Conservation (phyloP, 2,113 vertebrate species). For the Bubalus kerabau region DNA sequence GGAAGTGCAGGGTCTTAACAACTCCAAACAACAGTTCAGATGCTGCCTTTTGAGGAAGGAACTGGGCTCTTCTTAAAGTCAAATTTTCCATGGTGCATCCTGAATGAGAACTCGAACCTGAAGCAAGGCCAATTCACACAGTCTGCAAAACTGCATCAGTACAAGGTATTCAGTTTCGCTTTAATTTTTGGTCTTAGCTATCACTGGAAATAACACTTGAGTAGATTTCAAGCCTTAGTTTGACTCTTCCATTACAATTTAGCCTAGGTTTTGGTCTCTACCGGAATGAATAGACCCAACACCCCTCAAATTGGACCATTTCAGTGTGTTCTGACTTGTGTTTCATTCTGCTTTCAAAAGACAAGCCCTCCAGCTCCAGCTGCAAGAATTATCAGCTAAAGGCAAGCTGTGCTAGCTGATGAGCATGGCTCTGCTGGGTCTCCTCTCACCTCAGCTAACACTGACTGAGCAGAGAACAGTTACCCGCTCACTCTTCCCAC, state of each 20-base stretch:
- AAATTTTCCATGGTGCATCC: background rate
- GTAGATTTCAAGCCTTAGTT: background rate
- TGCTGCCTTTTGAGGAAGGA: background rate
- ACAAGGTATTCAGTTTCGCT: background rate
- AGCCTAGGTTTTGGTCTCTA: background rate
- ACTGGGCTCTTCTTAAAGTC: background rate
- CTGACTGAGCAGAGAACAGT: background rate
- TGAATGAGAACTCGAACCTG: background rate
- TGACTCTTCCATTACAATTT: background rate
- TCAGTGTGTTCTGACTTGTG: background rate
- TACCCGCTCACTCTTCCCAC: background rate
- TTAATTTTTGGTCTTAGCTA: background rate
- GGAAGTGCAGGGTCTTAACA: background rate
- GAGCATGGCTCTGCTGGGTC: background rate
- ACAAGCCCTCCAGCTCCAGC: background rate
- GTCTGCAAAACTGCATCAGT: background rate
- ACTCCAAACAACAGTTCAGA: background rate
- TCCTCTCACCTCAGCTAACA: background rate
- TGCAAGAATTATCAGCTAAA: conserved; percentile 14
- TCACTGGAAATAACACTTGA: background rate
- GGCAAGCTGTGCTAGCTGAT: conserved; percentile 25
- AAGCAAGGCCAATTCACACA: background rate
- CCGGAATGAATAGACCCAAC: background rate
- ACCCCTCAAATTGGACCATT: background rate
- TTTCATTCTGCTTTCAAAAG: conserved; percentile 53